Evolutionary conservation across 2,888 invertebrate genomes (phyloP).

Genomic region (Caradrina kadenii): DNA sequence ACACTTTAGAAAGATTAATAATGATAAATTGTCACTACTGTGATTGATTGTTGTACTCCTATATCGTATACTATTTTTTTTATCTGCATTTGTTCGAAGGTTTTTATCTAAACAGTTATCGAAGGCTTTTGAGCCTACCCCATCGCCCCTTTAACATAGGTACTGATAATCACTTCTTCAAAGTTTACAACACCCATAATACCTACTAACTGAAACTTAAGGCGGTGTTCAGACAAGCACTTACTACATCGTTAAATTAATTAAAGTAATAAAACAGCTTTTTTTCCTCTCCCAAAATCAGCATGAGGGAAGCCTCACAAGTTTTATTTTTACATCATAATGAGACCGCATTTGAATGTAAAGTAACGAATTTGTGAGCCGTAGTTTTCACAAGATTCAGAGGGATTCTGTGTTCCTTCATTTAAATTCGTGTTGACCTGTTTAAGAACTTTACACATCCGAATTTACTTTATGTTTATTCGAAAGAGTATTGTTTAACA

Average conservation of each 20-base stretch:
- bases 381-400: constrained; percentile 64
- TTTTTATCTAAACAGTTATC: too few relatives aligned
- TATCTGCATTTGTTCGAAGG: too few relatives aligned
- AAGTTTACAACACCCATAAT: neutral
- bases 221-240: constrained; percentile 34
- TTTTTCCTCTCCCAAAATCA: constrained; percentile 49
- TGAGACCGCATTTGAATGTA: constrained; percentile 68
- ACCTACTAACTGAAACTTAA: constrained; percentile 28
- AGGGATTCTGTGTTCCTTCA: constrained; percentile 61
- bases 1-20: too few relatives aligned
- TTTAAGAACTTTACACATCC: constrained; percentile 58
- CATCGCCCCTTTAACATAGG: too few relatives aligned
- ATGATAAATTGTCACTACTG: too few relatives aligned
- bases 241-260: constrained; percentile 58
- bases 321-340: constrained; percentile 72
- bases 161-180: neutral
- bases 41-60: too few relatives aligned
- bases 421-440: constrained; percentile 69
- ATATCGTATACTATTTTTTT: too few relatives aligned
- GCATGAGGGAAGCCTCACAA: constrained; percentile 61
- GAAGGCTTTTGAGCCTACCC: too few relatives aligned
- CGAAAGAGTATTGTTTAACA: constrained; percentile 25
- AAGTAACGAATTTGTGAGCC: constrained; percentile 64
- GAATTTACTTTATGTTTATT: constrained; percentile 36
- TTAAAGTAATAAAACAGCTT: constrained; percentile 56